These are phyloP conservation scores for Rhagoletis pomonella DNA, from an alignment of 1,140 invertebrate genomes.

Conservation along the genomic window DNA sequence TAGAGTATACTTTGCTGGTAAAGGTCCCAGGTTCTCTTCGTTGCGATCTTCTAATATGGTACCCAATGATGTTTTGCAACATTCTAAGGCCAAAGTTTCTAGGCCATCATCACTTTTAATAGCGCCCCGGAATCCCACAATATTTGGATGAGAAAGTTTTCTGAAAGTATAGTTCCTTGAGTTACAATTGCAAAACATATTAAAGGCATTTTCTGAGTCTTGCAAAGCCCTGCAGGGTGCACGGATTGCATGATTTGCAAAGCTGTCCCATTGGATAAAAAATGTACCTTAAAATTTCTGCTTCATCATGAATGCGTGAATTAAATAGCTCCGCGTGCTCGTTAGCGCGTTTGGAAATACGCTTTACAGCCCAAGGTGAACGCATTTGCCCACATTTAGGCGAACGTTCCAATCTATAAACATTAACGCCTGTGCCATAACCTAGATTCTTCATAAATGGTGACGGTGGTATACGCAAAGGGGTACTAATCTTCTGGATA, in stretches of 20 bases:
- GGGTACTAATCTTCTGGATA: constrained; percentile 65
- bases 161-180: constrained; percentile 64
- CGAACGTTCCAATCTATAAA: constrained; percentile 84
- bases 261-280: constrained; percentile 19
- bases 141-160: constrained; percentile 86
- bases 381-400: constrained; percentile 79
- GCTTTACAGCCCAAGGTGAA: constrained; percentile 91
- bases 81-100: constrained; percentile 82
- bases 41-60: constrained; percentile 82
- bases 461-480: constrained; percentile 68
- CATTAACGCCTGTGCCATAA: constrained; percentile 80
- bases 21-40: constrained; percentile 78
- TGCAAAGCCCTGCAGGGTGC: too few relatives aligned
- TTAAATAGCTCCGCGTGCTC: constrained; percentile 71
- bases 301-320: constrained; percentile 81
- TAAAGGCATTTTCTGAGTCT: too few relatives aligned
- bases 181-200: not conserved
- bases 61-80: constrained; percentile 80
- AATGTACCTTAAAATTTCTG: constrained; percentile 75
- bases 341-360: constrained; percentile 70
- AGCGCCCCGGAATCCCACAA: constrained; percentile 87
- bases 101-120: constrained; percentile 79
- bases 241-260: not conserved
- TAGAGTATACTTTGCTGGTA: constrained; percentile 79
- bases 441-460: constrained; percentile 70